These are phyloP conservation scores for Serilophus lunatus DNA, from an alignment of 2,113 vertebrate genomes.

Conservation along the genomic window DNA sequence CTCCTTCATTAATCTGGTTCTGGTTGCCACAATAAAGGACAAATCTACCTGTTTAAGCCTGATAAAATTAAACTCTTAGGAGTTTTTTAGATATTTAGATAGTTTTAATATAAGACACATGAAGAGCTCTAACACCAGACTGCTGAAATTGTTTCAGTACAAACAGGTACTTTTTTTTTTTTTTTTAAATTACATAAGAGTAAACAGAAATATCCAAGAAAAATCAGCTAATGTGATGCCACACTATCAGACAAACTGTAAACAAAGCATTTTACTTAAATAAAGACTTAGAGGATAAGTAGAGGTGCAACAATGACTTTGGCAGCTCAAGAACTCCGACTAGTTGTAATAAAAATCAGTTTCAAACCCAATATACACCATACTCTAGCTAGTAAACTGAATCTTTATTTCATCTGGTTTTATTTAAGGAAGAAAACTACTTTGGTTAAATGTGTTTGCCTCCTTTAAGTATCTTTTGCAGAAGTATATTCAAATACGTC, in stretches of 20 bases:
- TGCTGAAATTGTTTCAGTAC: background rate
- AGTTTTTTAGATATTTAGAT: background rate
- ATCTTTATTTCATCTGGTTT: background rate
- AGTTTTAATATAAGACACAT: background rate
- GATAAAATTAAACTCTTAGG: background rate
- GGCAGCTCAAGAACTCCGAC: background rate
- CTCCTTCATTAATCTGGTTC: background rate
- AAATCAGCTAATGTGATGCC: rapidly evolving
- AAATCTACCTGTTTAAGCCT: background rate
- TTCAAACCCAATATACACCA: background rate
- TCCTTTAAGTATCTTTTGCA: background rate
- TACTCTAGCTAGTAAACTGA: background rate
- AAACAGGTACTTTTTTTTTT: background rate
- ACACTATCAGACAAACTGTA: background rate
- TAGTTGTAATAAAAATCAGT: background rate
- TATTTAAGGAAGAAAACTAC: background rate
- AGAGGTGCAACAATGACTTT: background rate
- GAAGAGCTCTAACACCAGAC: background rate
- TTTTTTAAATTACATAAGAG: background rate
- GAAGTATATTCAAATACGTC: background rate
- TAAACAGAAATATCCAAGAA: background rate
- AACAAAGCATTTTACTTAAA: background rate
- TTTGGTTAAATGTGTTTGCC: background rate
- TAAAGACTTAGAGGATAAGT: background rate
- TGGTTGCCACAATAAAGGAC: background rate